Percentiles rank a stretch among this genome's conserved stretches.
Conservation (phyloP, 1,140 invertebrate genomes). For the Drosophila repleta region DNA sequence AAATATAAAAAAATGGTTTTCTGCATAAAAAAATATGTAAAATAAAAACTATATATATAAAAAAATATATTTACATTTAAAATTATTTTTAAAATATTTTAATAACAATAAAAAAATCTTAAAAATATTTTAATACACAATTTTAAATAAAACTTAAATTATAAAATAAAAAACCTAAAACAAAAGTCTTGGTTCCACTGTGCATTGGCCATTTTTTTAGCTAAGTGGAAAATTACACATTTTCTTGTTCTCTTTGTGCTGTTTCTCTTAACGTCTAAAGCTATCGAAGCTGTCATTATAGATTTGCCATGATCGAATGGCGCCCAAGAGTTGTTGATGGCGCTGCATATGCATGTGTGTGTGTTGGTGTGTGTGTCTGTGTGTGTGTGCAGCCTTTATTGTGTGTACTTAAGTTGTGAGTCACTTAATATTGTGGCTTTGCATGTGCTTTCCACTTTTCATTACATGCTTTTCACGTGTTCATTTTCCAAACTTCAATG, state of each 20-base stretch:
- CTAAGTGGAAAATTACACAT: slow-evolving; percentile 13
- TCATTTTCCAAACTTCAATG: slow-evolving; percentile 59
- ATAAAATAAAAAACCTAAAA: too few species aligned
- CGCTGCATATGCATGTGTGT: background rate
- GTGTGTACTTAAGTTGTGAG: slow-evolving; percentile 49
- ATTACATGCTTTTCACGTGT: slow-evolving; percentile 51
- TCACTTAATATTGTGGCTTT: slow-evolving; percentile 67
- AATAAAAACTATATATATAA: too few species aligned
- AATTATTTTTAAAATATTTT: too few species aligned
- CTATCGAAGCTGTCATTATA: slow-evolving; percentile 72
- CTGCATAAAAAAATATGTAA: too few species aligned
- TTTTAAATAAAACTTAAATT: too few species aligned
- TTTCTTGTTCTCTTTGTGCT: slow-evolving; percentile 5
- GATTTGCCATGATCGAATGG: slow-evolving; percentile 73
- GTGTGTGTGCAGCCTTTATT: slow-evolving; percentile 31
- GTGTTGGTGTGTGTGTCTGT: slow-evolving; percentile 17
- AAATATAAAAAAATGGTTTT: too few species aligned
- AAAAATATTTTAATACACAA: too few species aligned
- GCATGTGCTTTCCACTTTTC: slow-evolving; percentile 61
- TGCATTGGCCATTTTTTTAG: background rate
- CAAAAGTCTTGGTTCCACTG: background rate
- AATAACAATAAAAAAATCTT: too few species aligned
- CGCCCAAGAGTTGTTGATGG: slow-evolving; percentile 63
- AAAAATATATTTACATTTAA: too few species aligned
- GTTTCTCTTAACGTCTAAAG: slow-evolving; percentile 50